phyloP scores from a whole-genome alignment of 2,888 invertebrate species.

The Clepsis dumicolana region DNA sequence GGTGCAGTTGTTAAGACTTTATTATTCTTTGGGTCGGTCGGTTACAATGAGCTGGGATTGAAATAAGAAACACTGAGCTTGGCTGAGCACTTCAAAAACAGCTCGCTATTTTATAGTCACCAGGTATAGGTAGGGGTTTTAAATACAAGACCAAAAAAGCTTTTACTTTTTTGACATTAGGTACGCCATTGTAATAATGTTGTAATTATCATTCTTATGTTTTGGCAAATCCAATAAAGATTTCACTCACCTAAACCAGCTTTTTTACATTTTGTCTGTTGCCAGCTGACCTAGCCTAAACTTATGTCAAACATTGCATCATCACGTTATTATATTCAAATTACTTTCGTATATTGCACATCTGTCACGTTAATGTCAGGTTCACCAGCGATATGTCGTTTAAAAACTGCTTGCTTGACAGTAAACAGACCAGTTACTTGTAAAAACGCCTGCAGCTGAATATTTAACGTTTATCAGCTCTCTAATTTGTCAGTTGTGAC shows the following conservation, averaged over 20 bases:
- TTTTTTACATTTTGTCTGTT: no score
- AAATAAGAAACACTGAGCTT: background rate
- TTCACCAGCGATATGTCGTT: slow-evolving; percentile 4
- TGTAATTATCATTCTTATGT: no score
- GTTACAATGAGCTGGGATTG: background rate
- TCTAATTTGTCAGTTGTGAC: slow-evolving; percentile 10
- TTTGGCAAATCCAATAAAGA: no score
- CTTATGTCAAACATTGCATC: background rate
- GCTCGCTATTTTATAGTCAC: no score
- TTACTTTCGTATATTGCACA: background rate
- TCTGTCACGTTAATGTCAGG: slow-evolving; percentile 21
- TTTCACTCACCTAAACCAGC: no score
- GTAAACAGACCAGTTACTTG: slow-evolving; percentile 22
- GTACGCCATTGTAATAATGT: no score
- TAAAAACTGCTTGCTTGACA: slow-evolving; percentile 15
- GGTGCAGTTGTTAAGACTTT: background rate
- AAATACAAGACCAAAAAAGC: no score
- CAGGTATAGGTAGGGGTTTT: no score
- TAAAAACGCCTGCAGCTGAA: slow-evolving; percentile 13
- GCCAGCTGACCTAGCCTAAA: no score
- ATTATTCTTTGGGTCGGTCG: background rate
- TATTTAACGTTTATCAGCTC: slow-evolving; percentile 8
- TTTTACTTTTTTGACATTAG: no score
- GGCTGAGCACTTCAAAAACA: no score
- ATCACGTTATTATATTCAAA: background rate